Base-by-base conservation (phyloP, 2,113 vertebrate genomes). In the Podarcis muralis region DNA sequence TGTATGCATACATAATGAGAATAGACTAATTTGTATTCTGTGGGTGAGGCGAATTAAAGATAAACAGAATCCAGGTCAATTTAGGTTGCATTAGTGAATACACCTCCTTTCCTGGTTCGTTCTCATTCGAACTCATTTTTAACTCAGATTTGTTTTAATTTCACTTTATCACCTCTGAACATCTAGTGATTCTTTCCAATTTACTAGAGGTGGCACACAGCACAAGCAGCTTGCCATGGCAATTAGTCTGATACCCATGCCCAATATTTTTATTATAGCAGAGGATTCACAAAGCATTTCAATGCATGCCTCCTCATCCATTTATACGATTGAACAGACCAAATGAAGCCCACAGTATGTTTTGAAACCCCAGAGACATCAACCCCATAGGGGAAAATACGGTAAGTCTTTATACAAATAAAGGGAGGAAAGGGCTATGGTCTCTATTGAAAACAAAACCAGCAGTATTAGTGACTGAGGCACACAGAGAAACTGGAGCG, bases 181-280 rank as follows among this genome's bases (percentile, higher is more conserved):
- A 86, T 62, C 76, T 40, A 88, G 84, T 80, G 66, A 85, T 84
- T 86, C 76, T 77, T 75, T 74, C 86, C 69, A 82, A 43, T 75
- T 65, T 81, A 30, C 65, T 48, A 23, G 18, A 23, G 85, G 43
- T 68, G 18, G 43, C 69, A 75, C 69, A 43, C 6, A 30, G 43
- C 7, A 62, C 25, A 65, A 75, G 35, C 23, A 59, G 40, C 43
- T 20, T 27, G 32, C 78, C 23, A 40, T 15, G 27, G 25, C 37
- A n/a, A 40, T 48, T 86, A 86, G 22, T 69, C 20, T 74, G 43
- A 59, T 25, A 81, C 57, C 57, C 5, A 23, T 43, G n/a, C 79
- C 32, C 66, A 59, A 72, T 72, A 87, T 71, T 72, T 32, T 30
- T 57, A n/a, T 8, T 27, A 30, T 32, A 66, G 32, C 59, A 65